These are phyloP conservation scores for Mycteria americana DNA, from an alignment of 2,797 vertebrate species.

Conservation along the genomic window DNA sequence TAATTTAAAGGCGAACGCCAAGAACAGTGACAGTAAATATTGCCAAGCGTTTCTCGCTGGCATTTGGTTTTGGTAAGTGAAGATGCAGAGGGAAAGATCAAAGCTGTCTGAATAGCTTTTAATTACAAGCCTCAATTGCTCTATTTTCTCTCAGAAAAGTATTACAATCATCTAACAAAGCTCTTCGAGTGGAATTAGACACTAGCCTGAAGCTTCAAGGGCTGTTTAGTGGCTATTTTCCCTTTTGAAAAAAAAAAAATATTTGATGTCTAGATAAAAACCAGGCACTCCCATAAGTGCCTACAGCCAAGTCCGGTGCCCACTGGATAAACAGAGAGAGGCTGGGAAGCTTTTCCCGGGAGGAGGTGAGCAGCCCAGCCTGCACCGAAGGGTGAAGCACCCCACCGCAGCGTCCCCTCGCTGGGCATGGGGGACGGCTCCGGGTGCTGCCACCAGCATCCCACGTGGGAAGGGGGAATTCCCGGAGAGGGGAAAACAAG, in stretches of 20 bases:
- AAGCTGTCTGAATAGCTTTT: slow-evolving; percentile 55
- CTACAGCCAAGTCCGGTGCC: background rate
- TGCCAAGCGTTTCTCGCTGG: background rate
- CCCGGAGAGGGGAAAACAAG: background rate
- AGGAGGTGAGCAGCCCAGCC: background rate
- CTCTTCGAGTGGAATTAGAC: background rate
- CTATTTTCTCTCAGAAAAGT: slow-evolving; percentile 41
- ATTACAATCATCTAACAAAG: slow-evolving; percentile 38
- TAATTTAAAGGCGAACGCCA: background rate
- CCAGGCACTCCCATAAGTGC: background rate
- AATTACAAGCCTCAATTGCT: slow-evolving; percentile 41
- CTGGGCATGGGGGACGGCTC: background rate
- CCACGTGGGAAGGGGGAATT: background rate
- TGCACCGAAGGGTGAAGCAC: background rate
- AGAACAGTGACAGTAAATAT: background rate
- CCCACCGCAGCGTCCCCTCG: fast-evolving
- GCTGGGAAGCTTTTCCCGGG: background rate
- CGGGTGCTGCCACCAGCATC: background rate
- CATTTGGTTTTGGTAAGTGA: background rate
- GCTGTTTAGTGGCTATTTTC: slow-evolving; percentile 26
- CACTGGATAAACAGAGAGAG: background rate
- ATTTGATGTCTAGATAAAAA: background rate
- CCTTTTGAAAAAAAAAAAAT: background rate
- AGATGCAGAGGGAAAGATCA: slow-evolving; percentile 32
- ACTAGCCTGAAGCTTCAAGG: background rate